Base-by-base conservation (phyloP, 1,140 invertebrate genomes). In the Pseudomyrmex concolor region DNA sequence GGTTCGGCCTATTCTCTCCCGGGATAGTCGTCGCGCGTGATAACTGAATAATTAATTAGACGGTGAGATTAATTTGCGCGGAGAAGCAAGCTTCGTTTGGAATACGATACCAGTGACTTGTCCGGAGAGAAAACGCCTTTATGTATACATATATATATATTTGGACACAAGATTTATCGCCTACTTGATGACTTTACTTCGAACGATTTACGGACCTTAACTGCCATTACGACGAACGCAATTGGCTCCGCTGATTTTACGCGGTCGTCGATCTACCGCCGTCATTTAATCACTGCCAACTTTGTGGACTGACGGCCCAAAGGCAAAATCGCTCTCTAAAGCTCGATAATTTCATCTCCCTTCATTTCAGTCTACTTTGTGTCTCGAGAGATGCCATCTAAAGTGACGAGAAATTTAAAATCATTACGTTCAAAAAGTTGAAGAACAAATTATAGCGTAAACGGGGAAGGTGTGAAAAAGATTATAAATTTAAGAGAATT, bases 21-120 rank as follows among this genome's bases (percentile, higher is more conserved):
- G 84, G 87, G 81, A 90, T 91, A 88, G 63, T 91, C 80, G 86
- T 84, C 82, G 81, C 82, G 81, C 76, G 87, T 81, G 90, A 91
- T 92, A 92, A 92, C 90, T 89, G 89, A 91, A 91, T 91, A 91
- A 92, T 92, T 91, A 92, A 92, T 92, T 90, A 91, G 90, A 83
- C 82, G 72, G 82, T 59, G 86, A 90, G 89, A 91, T 92, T 91
- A 91, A 90, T 90, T 88, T 71, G 76, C 63, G 48, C 71, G 54
- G 51, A 66, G 62, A 17, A 84, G 59, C 67, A 50, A 19, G 86
- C 72, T 81, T 84, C 84, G 86, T 89, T 89, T 71, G 74, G 74
- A 78, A 84, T 86, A 83, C 68, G 84, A 84, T 76, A 82, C 84
- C 34, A 50, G 67, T 50, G 64, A 60, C 71, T 80, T 68, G 76